Conservation (phyloP, 1,140 invertebrate species). For the Trichogramma pretiosum region DNA sequence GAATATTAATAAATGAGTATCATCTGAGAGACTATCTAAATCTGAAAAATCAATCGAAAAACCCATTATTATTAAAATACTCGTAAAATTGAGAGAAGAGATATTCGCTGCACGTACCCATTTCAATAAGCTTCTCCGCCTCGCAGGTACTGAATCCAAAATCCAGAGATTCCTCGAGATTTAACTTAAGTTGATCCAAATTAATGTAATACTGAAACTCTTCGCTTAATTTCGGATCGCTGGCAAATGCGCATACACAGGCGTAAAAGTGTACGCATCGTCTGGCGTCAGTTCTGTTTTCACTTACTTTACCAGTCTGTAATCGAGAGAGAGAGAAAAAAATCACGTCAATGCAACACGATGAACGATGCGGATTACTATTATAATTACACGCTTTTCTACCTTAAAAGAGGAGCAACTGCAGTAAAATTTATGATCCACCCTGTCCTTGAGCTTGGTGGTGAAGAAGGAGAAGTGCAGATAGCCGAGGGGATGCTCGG, state of each 20-base stretch:
- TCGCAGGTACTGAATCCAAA: conserved; percentile 27
- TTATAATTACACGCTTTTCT: too few relatives aligned
- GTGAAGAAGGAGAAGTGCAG: conserved; percentile 63
- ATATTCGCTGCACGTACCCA: too few relatives aligned
- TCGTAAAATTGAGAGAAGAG: too few relatives aligned
- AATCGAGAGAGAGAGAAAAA: too few relatives aligned
- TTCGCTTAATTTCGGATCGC: conserved; percentile 55
- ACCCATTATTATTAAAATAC: too few relatives aligned
- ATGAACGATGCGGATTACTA: conserved; percentile 12
- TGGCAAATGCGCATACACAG: conserved; percentile 72
- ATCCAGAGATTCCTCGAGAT: conserved; percentile 26
- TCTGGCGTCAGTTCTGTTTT: conserved; percentile 27
- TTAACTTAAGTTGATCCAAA: conserved; percentile 40
- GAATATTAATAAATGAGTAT: conserved; percentile 39
- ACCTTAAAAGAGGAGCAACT: conserved; percentile 56
- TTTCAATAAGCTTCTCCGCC: conserved; percentile 35
- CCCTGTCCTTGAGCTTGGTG: conserved; percentile 45
- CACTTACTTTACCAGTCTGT: conserved; percentile 25
- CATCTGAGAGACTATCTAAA: conserved; percentile 34
- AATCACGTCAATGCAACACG: background rate
- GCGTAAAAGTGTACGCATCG: conserved; percentile 59
- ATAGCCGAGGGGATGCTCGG: conserved; percentile 65
- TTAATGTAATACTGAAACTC: conserved; percentile 65
- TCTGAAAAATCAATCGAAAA: conserved; percentile 29
- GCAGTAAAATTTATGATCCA: conserved; percentile 57